These are phyloP conservation scores for Gasterosteus nipponicus DNA, from an alignment of 2,113 vertebrate genomes.

Conservation along the genomic window DNA sequence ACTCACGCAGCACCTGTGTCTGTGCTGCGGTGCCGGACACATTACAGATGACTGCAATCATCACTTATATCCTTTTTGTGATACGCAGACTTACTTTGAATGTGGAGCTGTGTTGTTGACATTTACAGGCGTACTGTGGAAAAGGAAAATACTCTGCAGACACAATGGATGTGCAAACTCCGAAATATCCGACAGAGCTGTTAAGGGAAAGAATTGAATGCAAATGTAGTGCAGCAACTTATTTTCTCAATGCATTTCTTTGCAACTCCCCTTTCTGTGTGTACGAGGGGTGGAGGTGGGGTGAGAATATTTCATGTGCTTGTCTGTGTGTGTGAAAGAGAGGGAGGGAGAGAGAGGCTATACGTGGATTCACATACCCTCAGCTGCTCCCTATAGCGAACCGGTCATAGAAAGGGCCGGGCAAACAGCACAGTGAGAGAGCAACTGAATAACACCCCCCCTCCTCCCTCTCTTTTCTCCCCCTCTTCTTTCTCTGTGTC, in stretches of 20 bases:
- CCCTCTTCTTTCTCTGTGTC: conserved; percentile 65
- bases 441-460: conserved; percentile 76
- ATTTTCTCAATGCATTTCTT: neutral
- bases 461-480: conserved; percentile 32
- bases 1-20: conserved; percentile 48
- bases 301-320: conserved; percentile 46
- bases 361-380: conserved; percentile 54
- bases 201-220: neutral
- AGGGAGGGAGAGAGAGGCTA: conserved; percentile 8
- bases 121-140: neutral
- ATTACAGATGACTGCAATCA: neutral
- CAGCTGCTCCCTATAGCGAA: conserved; percentile 71
- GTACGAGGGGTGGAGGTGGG: conserved; percentile 28
- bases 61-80: neutral
- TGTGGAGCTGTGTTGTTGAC: neutral
- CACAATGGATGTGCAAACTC: neutral
- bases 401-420: conserved; percentile 54
- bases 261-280: conserved; percentile 30
- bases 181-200: neutral
- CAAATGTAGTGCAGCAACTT: neutral
- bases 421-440: conserved; percentile 70
- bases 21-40: conserved; percentile 27
- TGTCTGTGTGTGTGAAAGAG: conserved; percentile 40
- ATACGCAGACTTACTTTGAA: neutral
- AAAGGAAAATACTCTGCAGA: neutral